Evolutionary conservation across 2,888 invertebrate genomes (phyloP), one percentile per base, ranked within the genome.

Genomic region (Erebia ligea): DNA sequence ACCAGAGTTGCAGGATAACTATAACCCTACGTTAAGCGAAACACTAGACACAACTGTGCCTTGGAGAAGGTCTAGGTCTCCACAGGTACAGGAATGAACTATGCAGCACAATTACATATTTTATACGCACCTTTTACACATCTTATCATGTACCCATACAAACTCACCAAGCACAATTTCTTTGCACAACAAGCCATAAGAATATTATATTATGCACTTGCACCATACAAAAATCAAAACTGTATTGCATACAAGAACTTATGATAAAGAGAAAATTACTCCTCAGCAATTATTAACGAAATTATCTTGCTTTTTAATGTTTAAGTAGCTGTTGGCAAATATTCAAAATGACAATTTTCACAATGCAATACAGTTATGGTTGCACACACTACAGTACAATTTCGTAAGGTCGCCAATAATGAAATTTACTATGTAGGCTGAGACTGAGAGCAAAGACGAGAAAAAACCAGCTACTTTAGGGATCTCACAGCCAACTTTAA

Each of bases 381-480:
- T 68, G n/a, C 58, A 68, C 34, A 70, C 65, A 69, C 48, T 65
- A 64, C 48, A 65, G 34, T 15, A 74, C 75, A 78, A 67, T 52
- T 77, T 84, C 86, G 87, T 88, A 87, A 75, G 87, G 87, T 92
- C 88, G 90, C 89, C 90, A 87, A 79, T 87, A 86, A 88, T 83
- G 58, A 73, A 81, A 84, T 87, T 87, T 89, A 85, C 82, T 91
- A 85, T 89, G 76, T 92, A 93, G 92, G 92, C 90, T 85, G 90
- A 89, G 72, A 84, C 85, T 82, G 88, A 86, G 79, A 85, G 81
- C 76, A 89, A 84, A 80, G 84, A 85, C 71, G 84, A 86, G 80
- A 82, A 74, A 83, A 89, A 81, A 80, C 83, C 84, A 78, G 82
- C 86, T 74, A 84, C 88, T 76, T 85, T 92, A 86, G 87, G 82